Evolutionary conservation across 2,888 invertebrate genomes (phyloP).

Genomic region (Leptinotarsa haldemani): DNA sequence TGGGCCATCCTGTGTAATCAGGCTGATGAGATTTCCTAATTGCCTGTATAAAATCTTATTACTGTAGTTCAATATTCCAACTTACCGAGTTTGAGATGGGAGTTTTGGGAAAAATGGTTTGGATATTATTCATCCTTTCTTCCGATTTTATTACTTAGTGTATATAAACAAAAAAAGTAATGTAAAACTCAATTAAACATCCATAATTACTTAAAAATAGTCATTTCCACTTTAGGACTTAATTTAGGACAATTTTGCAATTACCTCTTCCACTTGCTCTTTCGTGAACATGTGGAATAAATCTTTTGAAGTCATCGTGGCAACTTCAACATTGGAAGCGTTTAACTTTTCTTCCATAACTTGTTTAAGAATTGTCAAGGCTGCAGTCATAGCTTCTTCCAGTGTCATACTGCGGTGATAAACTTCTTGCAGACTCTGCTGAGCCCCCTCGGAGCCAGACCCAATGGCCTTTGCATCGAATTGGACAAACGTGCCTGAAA

Average conservation of each 20-base stretch:
- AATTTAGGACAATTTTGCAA: conserved; percentile 66
- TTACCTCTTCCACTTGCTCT: conserved; percentile 91
- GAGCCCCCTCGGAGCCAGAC: conserved; percentile 98
- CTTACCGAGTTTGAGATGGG: background rate
- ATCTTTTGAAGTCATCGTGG: conserved; percentile 87
- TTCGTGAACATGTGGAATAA: conserved; percentile 91
- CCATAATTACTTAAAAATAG: conserved; percentile 28
- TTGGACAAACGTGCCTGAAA: conserved; percentile 95
- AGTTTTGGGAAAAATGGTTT: conserved; percentile 35
- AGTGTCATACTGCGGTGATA: conserved; percentile 90
- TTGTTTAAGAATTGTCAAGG: conserved; percentile 95
- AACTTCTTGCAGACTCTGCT: conserved; percentile 86
- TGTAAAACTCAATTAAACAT: conserved; percentile 23
- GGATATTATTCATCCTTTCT: background rate
- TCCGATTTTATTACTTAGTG: conserved; percentile 27
- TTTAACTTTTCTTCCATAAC: conserved; percentile 99
- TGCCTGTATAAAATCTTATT: no score
- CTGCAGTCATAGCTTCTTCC: conserved; percentile 90
- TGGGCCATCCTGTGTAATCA: no score
- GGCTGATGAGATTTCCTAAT: no score
- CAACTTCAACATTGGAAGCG: conserved; percentile 96
- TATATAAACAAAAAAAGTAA: conserved; percentile 30
- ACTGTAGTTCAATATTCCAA: no score
- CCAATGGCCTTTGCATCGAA: conserved; percentile 99
- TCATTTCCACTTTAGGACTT: background rate